A percentile compares a stretch with the other conserved stretches of the same genome.
Evolutionary conservation across 2,888 invertebrate genomes (phyloP).

Genomic region (Lampropteryx suffumata): DNA sequence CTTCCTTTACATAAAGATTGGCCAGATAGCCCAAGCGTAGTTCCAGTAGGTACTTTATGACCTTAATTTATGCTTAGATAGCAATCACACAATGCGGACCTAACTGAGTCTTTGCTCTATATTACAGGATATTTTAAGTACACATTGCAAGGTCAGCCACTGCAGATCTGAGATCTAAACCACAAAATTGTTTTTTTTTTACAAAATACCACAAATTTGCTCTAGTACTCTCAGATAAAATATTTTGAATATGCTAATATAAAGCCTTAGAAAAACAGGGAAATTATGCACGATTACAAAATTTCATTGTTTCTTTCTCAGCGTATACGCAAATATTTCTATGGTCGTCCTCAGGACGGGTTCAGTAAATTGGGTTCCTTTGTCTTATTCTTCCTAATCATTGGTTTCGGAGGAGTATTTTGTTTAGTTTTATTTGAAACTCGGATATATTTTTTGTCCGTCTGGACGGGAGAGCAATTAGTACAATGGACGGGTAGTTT

Average conservation of each 20-base stretch:
- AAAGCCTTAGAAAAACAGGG: too few species aligned
- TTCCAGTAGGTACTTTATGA: neutral
- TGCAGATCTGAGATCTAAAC: neutral
- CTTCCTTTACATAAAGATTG: constrained; percentile 2
- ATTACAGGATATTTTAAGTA: neutral
- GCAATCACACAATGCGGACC: constrained; percentile 10
- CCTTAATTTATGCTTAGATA: neutral
- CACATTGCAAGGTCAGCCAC: constrained; percentile 3
- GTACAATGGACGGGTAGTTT: constrained; percentile 17
- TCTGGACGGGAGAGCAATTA: constrained; percentile 30
- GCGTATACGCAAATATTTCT: too few species aligned
- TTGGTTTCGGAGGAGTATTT: constrained; percentile 45
- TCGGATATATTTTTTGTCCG: constrained; percentile 42
- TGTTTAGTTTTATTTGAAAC: constrained; percentile 66
- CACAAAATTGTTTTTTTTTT: too few species aligned
- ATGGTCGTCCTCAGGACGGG: neutral
- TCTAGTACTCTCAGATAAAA: too few species aligned
- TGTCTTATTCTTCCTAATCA: constrained; percentile 58
- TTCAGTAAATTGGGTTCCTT: constrained; percentile 29
- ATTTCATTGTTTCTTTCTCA: too few species aligned
- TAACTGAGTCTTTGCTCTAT: neutral
- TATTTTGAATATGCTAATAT: too few species aligned
- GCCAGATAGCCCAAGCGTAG: constrained; percentile 1
- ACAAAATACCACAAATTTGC: too few species aligned
- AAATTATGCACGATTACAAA: too few species aligned